Evolutionary conservation across 92 coral and sea anemone genomes (phyloP).

Genomic region (Hydrozoanthus gracilis): DNA sequence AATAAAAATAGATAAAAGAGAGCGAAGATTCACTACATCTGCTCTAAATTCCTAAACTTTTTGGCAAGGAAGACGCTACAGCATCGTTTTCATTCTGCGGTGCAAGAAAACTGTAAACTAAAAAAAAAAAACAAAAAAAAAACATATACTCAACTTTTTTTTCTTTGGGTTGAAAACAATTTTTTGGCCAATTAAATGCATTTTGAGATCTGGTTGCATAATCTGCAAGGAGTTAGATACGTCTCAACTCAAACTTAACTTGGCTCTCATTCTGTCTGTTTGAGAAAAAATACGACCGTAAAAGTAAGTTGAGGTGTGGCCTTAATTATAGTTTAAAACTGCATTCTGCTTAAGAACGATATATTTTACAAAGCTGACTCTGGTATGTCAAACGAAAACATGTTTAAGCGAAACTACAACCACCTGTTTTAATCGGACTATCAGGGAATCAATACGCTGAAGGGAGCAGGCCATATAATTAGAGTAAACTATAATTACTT

Average conservation of each 20-base stretch:
- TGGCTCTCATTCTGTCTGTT: background rate
- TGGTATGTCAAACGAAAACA: constrained; percentile 1
- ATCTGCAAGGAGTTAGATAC: background rate
- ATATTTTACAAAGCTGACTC: constrained; percentile 8
- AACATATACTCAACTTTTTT: background rate
- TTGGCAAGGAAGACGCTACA: background rate
- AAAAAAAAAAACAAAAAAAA: background rate
- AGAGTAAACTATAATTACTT: background rate
- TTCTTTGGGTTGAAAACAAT: too few species aligned
- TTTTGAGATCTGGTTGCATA: background rate
- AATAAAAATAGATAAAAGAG: background rate
- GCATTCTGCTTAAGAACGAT: background rate
- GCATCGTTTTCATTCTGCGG: background rate
- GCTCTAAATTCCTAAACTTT: background rate
- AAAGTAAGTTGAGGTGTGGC: background rate
- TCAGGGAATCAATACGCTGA: constrained; percentile 4
- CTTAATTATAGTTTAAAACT: background rate
- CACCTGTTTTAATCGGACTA: background rate
- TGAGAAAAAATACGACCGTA: constrained; percentile 5
- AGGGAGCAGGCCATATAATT: background rate
- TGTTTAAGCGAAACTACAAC: constrained; percentile 21
- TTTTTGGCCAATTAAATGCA: background rate
- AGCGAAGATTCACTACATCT: background rate
- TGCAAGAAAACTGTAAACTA: background rate
- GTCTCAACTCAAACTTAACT: background rate